Conservation (phyloP, 2,113 vertebrate species). For the Psilopsiagon aymara region DNA sequence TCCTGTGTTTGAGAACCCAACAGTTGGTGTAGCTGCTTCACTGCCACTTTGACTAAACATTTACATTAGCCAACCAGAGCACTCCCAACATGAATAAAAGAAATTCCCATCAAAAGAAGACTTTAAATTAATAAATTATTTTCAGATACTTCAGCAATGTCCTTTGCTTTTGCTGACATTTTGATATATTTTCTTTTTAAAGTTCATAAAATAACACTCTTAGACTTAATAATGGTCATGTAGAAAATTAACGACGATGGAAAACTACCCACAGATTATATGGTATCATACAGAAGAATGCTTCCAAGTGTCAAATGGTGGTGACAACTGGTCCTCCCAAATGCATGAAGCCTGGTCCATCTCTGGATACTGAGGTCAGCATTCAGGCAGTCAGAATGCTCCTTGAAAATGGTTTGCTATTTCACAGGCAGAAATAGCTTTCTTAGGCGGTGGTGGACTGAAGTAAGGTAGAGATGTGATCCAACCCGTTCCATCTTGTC, state of each 20-base stretch:
- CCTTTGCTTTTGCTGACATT: conserved; percentile 59
- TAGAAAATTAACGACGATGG: conserved; percentile 57
- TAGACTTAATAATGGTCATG: not conserved
- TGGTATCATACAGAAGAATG: conserved; percentile 40
- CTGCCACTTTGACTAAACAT: not conserved
- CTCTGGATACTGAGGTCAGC: not conserved
- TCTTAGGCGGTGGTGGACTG: not conserved
- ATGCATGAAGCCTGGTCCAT: not conserved
- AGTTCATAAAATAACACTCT: conserved; percentile 69
- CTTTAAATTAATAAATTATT: conserved; percentile 79
- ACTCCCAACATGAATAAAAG: conserved; percentile 43
- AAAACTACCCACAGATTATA: conserved; percentile 31
- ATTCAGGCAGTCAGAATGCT: not conserved
- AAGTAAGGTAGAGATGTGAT: not conserved
- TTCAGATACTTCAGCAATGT: conserved; percentile 64
- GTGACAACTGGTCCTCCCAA: conserved; percentile 19
- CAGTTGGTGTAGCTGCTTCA: not conserved
- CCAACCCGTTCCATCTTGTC: not conserved
- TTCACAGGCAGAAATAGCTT: not conserved
- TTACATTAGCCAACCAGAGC: conserved; percentile 64
- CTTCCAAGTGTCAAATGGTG: not conserved
- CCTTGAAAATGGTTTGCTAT: not conserved
- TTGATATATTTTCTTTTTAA: not conserved
- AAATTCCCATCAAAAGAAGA: conserved; percentile 38
- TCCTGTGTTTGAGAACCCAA: not conserved